Percentiles rank a stretch among this genome's conserved stretches.
Evolutionary conservation across 2,888 invertebrate species (phyloP).

Genomic region (Drosophila anomelani): DNA sequence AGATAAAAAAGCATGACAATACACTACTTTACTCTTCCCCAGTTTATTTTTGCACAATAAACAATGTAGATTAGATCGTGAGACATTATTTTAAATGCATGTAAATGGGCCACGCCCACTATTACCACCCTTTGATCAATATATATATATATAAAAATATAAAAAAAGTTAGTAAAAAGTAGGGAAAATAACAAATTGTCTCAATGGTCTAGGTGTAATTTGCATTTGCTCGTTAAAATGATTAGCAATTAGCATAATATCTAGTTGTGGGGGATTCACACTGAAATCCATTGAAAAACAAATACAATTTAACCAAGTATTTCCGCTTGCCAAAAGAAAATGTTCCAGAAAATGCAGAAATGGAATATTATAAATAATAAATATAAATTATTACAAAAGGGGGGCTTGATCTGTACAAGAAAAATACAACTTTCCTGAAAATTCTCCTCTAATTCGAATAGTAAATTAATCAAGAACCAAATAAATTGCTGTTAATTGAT

Average conservation of each 20-base stretch:
- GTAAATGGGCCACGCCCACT: slow-evolving; percentile 31
- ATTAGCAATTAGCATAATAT: slow-evolving; percentile 31
- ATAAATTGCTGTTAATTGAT: slow-evolving; percentile 43
- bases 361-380: background rate
- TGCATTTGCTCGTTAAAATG: slow-evolving; percentile 27
- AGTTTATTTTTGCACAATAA: slow-evolving; percentile 18
- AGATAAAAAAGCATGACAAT: slow-evolving; percentile 32
- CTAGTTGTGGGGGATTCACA: slow-evolving; percentile 24
- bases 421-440: background rate
- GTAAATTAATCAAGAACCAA: slow-evolving; percentile 29
- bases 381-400: background rate
- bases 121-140: background rate
- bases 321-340: background rate
- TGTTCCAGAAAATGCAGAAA: background rate
- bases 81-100: slow-evolving; percentile 4
- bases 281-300: background rate
- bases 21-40: background rate
- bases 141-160: background rate
- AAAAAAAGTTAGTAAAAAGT: background rate
- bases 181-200: background rate
- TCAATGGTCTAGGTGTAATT: slow-evolving; percentile 4
- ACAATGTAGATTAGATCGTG: slow-evolving; percentile 4
- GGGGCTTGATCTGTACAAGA: background rate
- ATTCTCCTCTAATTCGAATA: slow-evolving; percentile 11
- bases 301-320: background rate